Evolutionary conservation across 2,888 invertebrate species (phyloP).

Genomic region (Tholera decimalis): DNA sequence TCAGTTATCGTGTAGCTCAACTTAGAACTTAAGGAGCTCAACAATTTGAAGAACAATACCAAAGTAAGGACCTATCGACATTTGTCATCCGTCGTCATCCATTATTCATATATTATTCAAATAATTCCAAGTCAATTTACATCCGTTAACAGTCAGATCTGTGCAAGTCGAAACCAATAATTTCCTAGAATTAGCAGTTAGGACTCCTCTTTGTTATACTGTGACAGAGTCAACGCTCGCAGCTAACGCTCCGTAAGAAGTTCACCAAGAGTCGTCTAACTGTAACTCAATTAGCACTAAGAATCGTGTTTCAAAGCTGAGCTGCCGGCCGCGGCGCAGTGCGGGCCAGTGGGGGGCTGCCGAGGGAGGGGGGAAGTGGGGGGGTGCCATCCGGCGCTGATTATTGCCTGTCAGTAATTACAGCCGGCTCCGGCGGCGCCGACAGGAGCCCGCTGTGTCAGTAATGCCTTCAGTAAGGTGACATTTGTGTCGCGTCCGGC

Average conservation of each 20-base stretch:
- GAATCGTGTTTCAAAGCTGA: constrained; percentile 53
- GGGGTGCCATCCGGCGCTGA: constrained; percentile 1
- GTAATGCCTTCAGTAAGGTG: constrained; percentile 25
- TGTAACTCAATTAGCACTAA: constrained; percentile 55
- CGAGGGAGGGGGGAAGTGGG: neutral
- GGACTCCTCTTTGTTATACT: neutral
- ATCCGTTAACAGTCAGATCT: neutral
- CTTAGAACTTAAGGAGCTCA: too few relatives aligned
- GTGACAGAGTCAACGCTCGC: constrained; percentile 9
- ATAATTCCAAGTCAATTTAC: neutral
- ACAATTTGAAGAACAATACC: too few relatives aligned
- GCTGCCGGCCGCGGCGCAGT: neutral
- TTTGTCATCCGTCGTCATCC: constrained; percentile 1
- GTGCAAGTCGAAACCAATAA: neutral
- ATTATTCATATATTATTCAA: constrained; percentile 1
- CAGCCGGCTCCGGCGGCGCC: constrained; percentile 15
- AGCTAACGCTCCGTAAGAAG: constrained; percentile 20
- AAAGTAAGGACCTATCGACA: too few relatives aligned
- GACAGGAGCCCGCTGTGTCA: constrained; percentile 1
- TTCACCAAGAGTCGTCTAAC: constrained; percentile 35
- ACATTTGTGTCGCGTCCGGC: neutral
- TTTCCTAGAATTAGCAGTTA: neutral
- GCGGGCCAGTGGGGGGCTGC: neutral
- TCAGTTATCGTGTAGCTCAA: too few relatives aligned
- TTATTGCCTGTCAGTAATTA: constrained; percentile 53